A percentile compares a stretch with the other conserved stretches of the same genome.
phyloP scores from a whole-genome alignment of 2,113 vertebrate species.

The Kryptolebias marmoratus region DNA sequence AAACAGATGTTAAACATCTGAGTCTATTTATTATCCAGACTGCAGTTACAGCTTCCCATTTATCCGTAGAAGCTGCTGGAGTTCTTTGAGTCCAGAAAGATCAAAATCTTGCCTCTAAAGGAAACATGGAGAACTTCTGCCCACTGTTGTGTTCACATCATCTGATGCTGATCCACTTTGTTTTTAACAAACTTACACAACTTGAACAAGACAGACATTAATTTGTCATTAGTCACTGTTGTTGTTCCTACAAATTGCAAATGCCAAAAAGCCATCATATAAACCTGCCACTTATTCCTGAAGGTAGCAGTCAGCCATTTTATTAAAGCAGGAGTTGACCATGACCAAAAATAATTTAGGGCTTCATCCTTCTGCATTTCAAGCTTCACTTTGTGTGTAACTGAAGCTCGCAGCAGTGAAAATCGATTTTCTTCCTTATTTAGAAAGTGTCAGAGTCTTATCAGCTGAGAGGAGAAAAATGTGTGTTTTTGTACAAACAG shows the following conservation, averaged over 20 bases:
- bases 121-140: not conserved
- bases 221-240: not conserved
- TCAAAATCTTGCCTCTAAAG: not conserved
- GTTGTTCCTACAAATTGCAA: not conserved
- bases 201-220: not conserved
- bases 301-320: conserved; percentile 3
- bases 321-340: conserved; percentile 3
- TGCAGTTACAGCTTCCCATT: not conserved
- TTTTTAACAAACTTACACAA: not conserved
- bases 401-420: conserved; percentile 11
- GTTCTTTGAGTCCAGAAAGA: not conserved
- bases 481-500: not conserved
- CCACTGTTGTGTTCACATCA: not conserved
- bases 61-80: not conserved
- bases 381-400: conserved; percentile 23
- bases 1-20: not conserved
- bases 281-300: conserved; percentile 3
- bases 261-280: too few relatives aligned
- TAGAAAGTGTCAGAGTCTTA: conserved; percentile 23
- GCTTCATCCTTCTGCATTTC: conserved; percentile 8
- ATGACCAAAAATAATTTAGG: not conserved
- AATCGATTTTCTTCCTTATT: conserved; percentile 24
- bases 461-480: conserved; percentile 1
- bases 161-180: not conserved
- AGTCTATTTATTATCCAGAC: not conserved